Conservation (phyloP, 2,888 invertebrate genomes). For the Lycaena phlaeas region DNA sequence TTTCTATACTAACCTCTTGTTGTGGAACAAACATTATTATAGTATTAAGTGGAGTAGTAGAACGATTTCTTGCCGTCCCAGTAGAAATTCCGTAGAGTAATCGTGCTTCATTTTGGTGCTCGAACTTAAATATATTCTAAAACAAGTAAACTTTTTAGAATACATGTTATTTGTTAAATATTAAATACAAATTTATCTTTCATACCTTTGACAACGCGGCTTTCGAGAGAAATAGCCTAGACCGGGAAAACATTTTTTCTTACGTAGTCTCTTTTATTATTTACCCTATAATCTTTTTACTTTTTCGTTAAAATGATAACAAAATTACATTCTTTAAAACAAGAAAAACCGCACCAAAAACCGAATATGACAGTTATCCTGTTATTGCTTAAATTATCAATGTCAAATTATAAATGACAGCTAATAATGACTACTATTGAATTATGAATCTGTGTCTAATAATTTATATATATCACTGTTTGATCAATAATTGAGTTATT, state of each 20-base stretch:
- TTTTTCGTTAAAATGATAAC: not conserved
- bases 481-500: too few species aligned
- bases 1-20: conserved; percentile 83
- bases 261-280: not conserved
- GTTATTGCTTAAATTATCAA: too few species aligned
- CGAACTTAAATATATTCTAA: conserved; percentile 51
- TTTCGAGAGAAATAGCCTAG: conserved; percentile 47
- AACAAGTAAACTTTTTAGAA: conserved; percentile 25
- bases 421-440: too few species aligned
- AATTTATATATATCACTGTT: too few species aligned
- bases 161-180: conserved; percentile 10
- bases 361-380: too few species aligned
- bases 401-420: not conserved
- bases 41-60: conserved; percentile 90
- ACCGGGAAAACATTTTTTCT: conserved; percentile 57
- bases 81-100: conserved; percentile 46
- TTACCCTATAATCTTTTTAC: not conserved
- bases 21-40: conserved; percentile 98
- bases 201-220: conserved; percentile 44
- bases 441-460: too few species aligned
- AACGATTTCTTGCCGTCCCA: conserved; percentile 40
- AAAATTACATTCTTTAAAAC: not conserved
- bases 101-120: conserved; percentile 52
- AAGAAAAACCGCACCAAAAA: not conserved
- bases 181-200: conserved; percentile 6